Evolutionary conservation across 2,797 vertebrate species (phyloP), one percentile per base, ranked within the genome.

Genomic region (Bryconaethiops microstoma): DNA sequence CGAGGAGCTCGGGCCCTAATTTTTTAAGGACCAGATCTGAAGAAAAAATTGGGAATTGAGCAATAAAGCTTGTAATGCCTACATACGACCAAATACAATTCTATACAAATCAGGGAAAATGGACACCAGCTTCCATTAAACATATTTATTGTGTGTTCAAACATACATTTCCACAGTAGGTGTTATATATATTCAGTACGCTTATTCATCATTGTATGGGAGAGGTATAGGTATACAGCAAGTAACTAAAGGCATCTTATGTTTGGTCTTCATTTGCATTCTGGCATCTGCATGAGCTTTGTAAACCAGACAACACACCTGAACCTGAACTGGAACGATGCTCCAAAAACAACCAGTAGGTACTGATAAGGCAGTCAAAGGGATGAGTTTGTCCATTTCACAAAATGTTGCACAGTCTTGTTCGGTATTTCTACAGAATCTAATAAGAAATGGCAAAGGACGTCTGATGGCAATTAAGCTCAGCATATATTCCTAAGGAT

Each of bases 211-310:
- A 19, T 35, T 57, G 17, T 25, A 73, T 73, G 35, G 9, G 50
- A 55, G 70, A 79, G 78, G 73, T 81, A 69, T 40, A 70, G 65
- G 73, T 25, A 63, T 54, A 81, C 73, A 68, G 65, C 42, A 68
- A 76, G 29, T 81, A 76, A 67, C 65, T 52, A 73, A 80, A 80
- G 64, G 73, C 79, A 54, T 76, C 76, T 76, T 73, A 81, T 72
- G 16, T n/a, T 73, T 73, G 70, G 25, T 73, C 25, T 57, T 40
- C 25, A 21, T n/a, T 21, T 73, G 70, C 70, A 68, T 13, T 45
- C 40, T 42, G 1, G 2, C 65, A 42, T 64, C 60, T 73, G 25
- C 25, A 40, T 69, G 21, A 69, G n/a, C n/a, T 70, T 40, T 73
- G 70, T 57, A 73, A 57, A 57, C 52, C 21, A 54, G 23, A 72